Conservation (phyloP, 2,113 vertebrate genomes). For the Gambusia affinis region DNA sequence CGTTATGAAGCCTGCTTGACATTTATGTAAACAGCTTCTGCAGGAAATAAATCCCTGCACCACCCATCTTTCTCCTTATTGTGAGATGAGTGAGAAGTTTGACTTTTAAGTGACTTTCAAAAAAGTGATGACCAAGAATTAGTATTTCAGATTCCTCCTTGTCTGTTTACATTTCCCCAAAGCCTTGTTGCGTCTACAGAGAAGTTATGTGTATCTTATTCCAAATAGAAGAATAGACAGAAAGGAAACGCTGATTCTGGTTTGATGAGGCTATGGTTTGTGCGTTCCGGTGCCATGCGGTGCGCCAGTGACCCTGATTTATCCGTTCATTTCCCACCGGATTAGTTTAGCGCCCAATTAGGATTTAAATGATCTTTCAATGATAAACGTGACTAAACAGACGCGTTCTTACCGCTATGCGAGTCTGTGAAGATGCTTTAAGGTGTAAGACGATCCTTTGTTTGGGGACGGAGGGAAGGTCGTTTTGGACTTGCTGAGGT, state of each 20-base stretch:
- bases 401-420: conserved; percentile 78
- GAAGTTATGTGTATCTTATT: background rate
- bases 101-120: conserved; percentile 1
- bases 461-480: conserved; percentile 45
- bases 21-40: conserved; percentile 23
- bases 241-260: conserved; percentile 39
- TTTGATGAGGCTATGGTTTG: conserved; percentile 16
- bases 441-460: conserved; percentile 65
- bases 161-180: background rate
- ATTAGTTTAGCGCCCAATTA: background rate
- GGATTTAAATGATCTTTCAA: background rate
- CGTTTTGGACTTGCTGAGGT: conserved; percentile 64
- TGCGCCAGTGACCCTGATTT: conserved; percentile 34
- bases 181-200: background rate
- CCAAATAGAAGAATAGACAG: background rate
- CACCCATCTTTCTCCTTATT: conserved; percentile 13
- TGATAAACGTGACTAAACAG: background rate
- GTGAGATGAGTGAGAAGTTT: background rate
- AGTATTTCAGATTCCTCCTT: background rate
- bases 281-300: conserved; percentile 58
- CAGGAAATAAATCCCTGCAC: conserved; percentile 49
- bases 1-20: conserved; percentile 8
- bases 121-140: background rate
- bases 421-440: conserved; percentile 82
- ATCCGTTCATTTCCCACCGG: background rate